Evolutionary conservation across 2,797 vertebrate species (phyloP).

Genomic region (Cryptoblepharus egeriae): DNA sequence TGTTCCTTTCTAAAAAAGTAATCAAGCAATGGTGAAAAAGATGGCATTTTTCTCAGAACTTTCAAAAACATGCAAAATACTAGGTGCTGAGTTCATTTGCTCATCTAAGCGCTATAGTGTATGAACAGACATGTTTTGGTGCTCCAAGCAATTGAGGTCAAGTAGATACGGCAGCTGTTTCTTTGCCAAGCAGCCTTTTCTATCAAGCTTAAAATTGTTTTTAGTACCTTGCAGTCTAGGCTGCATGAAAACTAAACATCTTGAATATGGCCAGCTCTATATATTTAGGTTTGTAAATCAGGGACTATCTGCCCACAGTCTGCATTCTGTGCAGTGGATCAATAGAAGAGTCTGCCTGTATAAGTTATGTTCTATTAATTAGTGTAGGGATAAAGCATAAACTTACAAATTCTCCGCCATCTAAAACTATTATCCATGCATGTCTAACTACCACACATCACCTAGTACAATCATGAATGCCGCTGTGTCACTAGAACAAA

Average conservation of each 20-base stretch:
- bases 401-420: neutral
- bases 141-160: constrained; percentile 4
- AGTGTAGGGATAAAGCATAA: neutral
- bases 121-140: neutral
- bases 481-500: neutral
- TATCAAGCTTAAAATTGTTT: constrained; percentile 4
- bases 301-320: neutral
- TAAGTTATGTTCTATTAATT: neutral
- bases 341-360: neutral
- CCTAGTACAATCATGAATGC: neutral
- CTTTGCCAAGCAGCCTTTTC: constrained; percentile 4
- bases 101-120: constrained; percentile 1
- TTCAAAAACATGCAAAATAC: neutral
- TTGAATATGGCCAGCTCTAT: neutral
- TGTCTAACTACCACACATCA: no score
- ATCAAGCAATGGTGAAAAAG: neutral
- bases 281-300: neutral
- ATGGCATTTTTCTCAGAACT: neutral
- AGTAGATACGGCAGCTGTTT: neutral
- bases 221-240: constrained; percentile 1
- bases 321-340: neutral
- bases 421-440: neutral
- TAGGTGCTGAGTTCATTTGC: neutral
- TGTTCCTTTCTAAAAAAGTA: neutral
- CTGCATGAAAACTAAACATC: constrained; percentile 5